These are phyloP conservation scores for Suricata suricatta DNA, from an alignment of 2,113 vertebrate species.

Conservation along the genomic window DNA sequence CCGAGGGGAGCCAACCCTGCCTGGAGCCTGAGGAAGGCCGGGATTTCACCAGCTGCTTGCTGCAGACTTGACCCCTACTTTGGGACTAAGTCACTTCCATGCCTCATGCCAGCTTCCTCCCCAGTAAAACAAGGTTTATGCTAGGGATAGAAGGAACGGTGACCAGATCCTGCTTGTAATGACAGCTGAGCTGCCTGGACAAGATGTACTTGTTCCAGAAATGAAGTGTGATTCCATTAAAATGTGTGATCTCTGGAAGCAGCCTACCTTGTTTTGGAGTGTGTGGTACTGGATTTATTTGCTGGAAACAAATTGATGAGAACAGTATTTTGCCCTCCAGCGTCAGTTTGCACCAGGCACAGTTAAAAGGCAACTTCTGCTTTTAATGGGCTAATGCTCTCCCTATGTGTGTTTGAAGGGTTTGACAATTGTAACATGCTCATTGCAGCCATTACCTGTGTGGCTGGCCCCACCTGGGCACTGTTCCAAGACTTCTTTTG, in stretches of 20 bases:
- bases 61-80: neutral
- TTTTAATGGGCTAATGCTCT: constrained; percentile 7
- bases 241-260: constrained; percentile 47
- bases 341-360: neutral
- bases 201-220: constrained; percentile 44
- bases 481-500: constrained; percentile 53
- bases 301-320: constrained; percentile 34
- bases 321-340: neutral
- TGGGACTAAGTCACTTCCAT: neutral
- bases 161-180: constrained; percentile 44
- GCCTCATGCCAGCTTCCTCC: neutral
- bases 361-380: neutral
- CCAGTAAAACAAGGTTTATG: neutral
- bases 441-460: constrained; percentile 53
- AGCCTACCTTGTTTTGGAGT: constrained; percentile 42
- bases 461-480: constrained; percentile 41
- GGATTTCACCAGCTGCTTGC: neutral
- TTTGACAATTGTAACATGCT: constrained; percentile 8
- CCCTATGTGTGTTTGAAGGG: neutral
- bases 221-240: constrained; percentile 69
- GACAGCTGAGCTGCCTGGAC: constrained; percentile 50
- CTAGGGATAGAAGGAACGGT: neutral
- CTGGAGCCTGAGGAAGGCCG: neutral
- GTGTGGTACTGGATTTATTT: constrained; percentile 46
- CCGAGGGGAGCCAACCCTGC: neutral